phyloP scores from a whole-genome alignment of 2,113 vertebrate species.

The Syrrhaptes paradoxus region DNA sequence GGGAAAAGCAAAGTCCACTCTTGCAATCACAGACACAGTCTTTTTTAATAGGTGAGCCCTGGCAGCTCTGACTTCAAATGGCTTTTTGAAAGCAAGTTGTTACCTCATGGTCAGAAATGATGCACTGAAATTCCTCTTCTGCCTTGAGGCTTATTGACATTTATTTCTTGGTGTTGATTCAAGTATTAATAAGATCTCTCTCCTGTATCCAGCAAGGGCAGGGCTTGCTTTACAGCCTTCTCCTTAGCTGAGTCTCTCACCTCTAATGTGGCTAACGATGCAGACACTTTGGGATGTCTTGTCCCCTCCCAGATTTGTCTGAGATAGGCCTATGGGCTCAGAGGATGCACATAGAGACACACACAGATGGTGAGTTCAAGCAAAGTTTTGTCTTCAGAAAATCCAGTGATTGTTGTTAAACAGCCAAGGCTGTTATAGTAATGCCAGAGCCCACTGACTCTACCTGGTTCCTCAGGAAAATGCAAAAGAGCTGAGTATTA shows the following conservation, averaged over 20 bases:
- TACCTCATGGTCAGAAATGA: not conserved
- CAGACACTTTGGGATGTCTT: not conserved
- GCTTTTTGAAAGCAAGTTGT: not conserved
- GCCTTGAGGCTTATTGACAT: not conserved
- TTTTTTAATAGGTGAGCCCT: not conserved
- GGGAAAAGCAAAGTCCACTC: not conserved
- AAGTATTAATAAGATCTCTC: not conserved
- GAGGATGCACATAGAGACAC: not conserved
- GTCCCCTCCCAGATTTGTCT: not conserved
- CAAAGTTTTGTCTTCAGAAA: not conserved
- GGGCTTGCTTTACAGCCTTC: not conserved
- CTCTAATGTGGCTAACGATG: accelerated
- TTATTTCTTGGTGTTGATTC: not conserved
- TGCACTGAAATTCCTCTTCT: not conserved
- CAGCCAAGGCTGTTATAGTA: not conserved
- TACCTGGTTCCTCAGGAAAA: not conserved
- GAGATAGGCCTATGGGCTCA: not conserved
- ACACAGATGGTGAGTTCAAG: not conserved
- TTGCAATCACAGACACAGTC: not conserved
- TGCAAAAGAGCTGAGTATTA: not conserved
- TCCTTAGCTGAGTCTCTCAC: not conserved
- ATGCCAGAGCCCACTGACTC: not conserved
- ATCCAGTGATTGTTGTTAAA: not conserved
- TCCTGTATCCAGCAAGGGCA: not conserved
- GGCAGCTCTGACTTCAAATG: not conserved